Base-by-base conservation (phyloP, 2,113 vertebrate genomes). In the Petaurus breviceps region DNA sequence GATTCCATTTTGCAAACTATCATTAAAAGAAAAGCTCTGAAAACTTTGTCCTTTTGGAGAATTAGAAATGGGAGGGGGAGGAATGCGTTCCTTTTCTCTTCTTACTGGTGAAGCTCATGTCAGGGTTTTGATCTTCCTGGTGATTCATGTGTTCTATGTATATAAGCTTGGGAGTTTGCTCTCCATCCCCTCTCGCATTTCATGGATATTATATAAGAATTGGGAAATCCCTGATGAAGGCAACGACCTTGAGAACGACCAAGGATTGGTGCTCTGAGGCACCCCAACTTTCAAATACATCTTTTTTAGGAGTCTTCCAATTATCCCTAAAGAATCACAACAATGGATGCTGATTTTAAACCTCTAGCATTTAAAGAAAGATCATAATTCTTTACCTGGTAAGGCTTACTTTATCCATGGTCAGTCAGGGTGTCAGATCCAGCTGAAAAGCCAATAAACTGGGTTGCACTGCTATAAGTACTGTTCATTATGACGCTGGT, bases 401-500 rank as follows among this genome's bases (percentile, higher is more conserved):
- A 23, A 95, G 26, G 12, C 49, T 96, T 96, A 89, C 89, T 31
- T 53, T 94, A 95, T 93, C 94, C 51, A 50, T 95, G 46, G n/a
- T 51, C 47, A 49, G 31, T 68, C n/a, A 53, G 37, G 31, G 2
- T 96, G 31, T 92, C 94, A 49, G n/a, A 51, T 47, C 10, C 92
- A 90, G 52, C 53, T 6, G 19, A 43, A 23, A 5, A 43, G 68
- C n/a, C 37, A 43, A 43, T 84, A 43, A 84, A 43, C 19, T 23
- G 16, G 16, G n/a, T 84, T 84, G 68, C n/a, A 23, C 37, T 84
- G 37, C 37, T 84, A 23, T 84, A 84, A 84, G 19, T 84, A 43
- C 16, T 23, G 19, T 31, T 47, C 52, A 94, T 91, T 96, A 92
- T 98, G 97, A 97, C 47, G 10, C 23, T 93, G n/a, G 47, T 77